These are phyloP conservation scores for Tachysurus vachellii DNA, from an alignment of 2,113 vertebrate genomes.

Conservation along the genomic window DNA sequence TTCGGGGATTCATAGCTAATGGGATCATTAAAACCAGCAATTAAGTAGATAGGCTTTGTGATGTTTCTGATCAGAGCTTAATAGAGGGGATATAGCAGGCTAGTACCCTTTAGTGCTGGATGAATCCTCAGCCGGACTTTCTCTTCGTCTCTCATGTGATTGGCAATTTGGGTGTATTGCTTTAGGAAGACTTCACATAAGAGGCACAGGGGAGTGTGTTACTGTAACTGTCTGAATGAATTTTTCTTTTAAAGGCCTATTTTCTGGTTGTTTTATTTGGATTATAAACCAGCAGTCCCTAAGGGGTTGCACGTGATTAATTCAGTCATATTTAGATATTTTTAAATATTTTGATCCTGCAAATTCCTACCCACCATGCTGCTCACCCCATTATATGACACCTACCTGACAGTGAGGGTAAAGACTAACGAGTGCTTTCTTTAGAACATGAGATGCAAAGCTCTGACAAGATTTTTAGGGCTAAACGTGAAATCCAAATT, in stretches of 20 bases:
- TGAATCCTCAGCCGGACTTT: slow-evolving; percentile 17
- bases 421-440: no score
- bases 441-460: no score
- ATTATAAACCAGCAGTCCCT: no score
- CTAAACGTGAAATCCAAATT: background rate
- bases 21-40: slow-evolving; percentile 50
- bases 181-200: background rate
- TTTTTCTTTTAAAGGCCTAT: no score
- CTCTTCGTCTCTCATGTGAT: slow-evolving; percentile 5
- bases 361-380: no score
- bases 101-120: slow-evolving; percentile 8
- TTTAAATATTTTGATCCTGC: no score
- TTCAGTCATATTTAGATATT: no score
- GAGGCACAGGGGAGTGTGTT: background rate
- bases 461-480: background rate
- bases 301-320: no score
- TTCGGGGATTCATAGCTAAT: slow-evolving; percentile 40
- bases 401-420: no score
- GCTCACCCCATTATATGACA: no score
- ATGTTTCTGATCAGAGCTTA: slow-evolving; percentile 33
- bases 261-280: no score
- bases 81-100: slow-evolving; percentile 29
- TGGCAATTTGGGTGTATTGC: background rate
- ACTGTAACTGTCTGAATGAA: background rate
- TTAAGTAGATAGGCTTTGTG: slow-evolving; percentile 40